A percentile compares a stretch with the other conserved stretches of the same genome.
Evolutionary conservation across 2,888 invertebrate genomes (phyloP).

Genomic region (Scelioninae gen. 1): DNA sequence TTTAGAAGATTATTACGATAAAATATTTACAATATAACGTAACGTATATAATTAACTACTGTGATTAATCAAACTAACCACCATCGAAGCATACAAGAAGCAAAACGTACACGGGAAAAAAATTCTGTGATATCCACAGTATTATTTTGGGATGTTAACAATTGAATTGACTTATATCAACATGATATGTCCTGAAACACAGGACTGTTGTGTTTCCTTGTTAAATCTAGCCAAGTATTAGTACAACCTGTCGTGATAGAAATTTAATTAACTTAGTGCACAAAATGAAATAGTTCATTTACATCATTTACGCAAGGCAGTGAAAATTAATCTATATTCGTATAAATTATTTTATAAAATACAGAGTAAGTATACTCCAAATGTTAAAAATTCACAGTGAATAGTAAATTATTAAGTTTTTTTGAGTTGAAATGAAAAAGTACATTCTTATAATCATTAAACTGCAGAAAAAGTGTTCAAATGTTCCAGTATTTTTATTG

Average conservation of each 20-base stretch:
- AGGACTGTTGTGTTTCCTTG: too few relatives aligned
- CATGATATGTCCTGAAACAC: too few relatives aligned
- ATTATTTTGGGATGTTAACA: too few relatives aligned
- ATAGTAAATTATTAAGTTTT: slow-evolving; percentile 4
- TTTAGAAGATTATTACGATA: too few relatives aligned
- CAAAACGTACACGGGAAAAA: too few relatives aligned
- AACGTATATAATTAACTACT: too few relatives aligned
- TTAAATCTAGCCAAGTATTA: slow-evolving; percentile 32
- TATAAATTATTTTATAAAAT: slow-evolving; percentile 35
- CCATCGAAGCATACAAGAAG: too few relatives aligned
- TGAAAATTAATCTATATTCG: not conserved
- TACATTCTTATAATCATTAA: slow-evolving; percentile 43
- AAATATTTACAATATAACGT: too few relatives aligned
- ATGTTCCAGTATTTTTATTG: slow-evolving; percentile 61
- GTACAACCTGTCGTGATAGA: slow-evolving; percentile 3
- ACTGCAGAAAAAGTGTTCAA: slow-evolving; percentile 46
- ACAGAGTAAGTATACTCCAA: slow-evolving; percentile 3
- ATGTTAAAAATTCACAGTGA: not conserved
- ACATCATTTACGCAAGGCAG: not conserved
- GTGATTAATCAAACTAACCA: too few relatives aligned
- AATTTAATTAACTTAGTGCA: slow-evolving; percentile 27
- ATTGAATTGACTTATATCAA: too few relatives aligned
- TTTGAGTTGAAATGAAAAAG: slow-evolving; percentile 27
- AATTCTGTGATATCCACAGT: too few relatives aligned
- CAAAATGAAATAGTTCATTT: slow-evolving; percentile 11